phyloP scores from a whole-genome alignment of 1,140 invertebrate genomes.

The Aricia agestis region DNA sequence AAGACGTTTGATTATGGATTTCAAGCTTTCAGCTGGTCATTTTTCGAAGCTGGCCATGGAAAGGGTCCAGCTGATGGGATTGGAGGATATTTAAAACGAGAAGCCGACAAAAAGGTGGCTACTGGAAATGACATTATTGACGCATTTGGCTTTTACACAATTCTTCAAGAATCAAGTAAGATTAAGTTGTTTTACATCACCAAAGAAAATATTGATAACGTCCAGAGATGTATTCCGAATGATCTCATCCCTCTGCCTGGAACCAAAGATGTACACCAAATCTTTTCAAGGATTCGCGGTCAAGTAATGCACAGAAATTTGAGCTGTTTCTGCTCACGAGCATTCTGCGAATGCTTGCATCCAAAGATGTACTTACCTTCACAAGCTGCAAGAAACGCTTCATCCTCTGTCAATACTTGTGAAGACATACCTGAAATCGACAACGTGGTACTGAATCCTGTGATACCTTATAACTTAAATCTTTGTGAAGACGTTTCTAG shows the following conservation, averaged over 20 bases:
- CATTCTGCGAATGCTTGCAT: conserved; percentile 17
- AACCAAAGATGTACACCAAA: conserved; percentile 20
- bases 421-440: conserved; percentile 12
- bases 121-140: conserved; percentile 13
- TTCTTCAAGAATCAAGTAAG: conserved; percentile 14
- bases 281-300: neutral
- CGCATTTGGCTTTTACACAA: conserved; percentile 2
- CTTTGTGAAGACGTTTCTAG: conserved; percentile 14
- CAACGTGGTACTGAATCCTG: conserved; percentile 7
- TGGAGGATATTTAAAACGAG: conserved; percentile 20
- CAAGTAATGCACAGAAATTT: conserved; percentile 16
- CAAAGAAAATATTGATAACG: conserved; percentile 11
- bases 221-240: conserved; percentile 6
- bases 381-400: conserved; percentile 1
- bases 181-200: conserved; percentile 15
- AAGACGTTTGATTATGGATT: conserved; percentile 14
- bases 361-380: conserved; percentile 16
- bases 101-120: conserved; percentile 14
- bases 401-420: conserved; percentile 1
- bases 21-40: conserved; percentile 19
- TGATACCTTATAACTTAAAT: conserved; percentile 8
- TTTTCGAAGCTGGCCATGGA: conserved; percentile 22
- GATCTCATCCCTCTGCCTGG: conserved; percentile 16
- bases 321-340: conserved; percentile 19
- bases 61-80: conserved; percentile 22